Base-by-base conservation (phyloP, 2,888 invertebrate genomes). In the Ischnura elegans region DNA sequence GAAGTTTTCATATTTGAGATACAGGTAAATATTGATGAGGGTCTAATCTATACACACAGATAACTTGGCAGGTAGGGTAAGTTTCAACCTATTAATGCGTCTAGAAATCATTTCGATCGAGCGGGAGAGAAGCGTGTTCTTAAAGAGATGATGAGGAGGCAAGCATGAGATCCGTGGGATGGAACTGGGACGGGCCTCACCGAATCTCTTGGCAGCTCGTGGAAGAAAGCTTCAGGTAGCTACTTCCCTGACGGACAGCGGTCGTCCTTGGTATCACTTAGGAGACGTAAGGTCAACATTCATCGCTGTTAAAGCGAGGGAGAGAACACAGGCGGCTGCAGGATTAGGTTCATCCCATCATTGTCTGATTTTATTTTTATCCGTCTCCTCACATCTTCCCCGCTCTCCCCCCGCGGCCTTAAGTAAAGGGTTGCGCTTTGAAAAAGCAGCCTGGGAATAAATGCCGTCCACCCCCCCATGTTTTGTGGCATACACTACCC, bases 261-360 rank as follows among this genome's bases (percentile, higher is more conserved):
- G 90, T 90, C 90, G 90, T 90, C 90, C 90, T 90, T 90, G 90
- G 90, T 61, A 90, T 90, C 61, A 90, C 90, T 90, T 90, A 45
- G 90, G 66, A 90, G 43, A 61, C 66, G 66, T 90, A 90, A 90
- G 90, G 90, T 90, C 90, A 90, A 90, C 90, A 90, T 45, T 90
- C 90, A 55, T 61, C 90, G 43, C 36, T n/a, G 90, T 90, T 90
- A 36, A 5, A 25, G 76, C 43, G 42, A 87, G 43, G n/a, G 36
- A 43, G 46, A 43, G 43, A 42, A 61, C 61, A 25, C 90, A 66
- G 90, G 66, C 90, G 66, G 90, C 66, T 90, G 90, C 43, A 90
- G 90, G 61, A 66, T 90, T 61, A 66, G 19, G 43, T 90, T 90
- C 66, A 90, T 90, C 43, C n/a, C 61, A 45, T 19, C 46, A 61